Evolutionary conservation across 2,797 vertebrate genomes (phyloP), one percentile per base, ranked within the genome.

Genomic region (Sphaeramia orbicularis): DNA sequence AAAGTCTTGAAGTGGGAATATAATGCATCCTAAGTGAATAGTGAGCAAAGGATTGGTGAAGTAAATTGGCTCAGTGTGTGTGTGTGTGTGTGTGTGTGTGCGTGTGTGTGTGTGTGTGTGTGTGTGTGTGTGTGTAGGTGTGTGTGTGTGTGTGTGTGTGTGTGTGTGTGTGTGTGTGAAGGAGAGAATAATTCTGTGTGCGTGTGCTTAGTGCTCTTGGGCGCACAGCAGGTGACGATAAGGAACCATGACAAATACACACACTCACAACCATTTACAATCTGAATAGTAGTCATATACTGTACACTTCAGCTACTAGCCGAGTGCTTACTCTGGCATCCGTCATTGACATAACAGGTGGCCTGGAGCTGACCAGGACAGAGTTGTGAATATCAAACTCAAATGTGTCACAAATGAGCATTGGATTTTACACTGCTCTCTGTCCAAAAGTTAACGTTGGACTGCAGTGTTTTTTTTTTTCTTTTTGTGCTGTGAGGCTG

Each of bases 301-400:
- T 83, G 86, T 89, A 83, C 42, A 85, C 79, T 89, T 86, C 76
- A 79, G 84, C 78, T 50, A 78, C 54, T 35, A 73, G 76, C 66
- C 19, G 57, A 69, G 73, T 10, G 57, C 81, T 81, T 82, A 42
- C 69, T 66, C 75, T 91, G 88, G 89, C 87, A 89, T 82, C 83
- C 80, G 10, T 84, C 86, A 84, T 32, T 78, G 83, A 82, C 85
- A 87, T 85, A 90, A 89, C 90, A 90, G 91, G 86, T 91, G 91
- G 88, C 84, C 87, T 85, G 89, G 84, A 90, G 89, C 88, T 90
- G 92, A 92, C 89, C 89, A 83, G 82, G 78, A 89, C 84, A 74
- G 71, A 91, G 75, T 66, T 91, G 87, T 88, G 87, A 90, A 90
- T 88, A 89, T 91, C 88, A 81, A 87, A 86, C 80, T 78, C 73